Evolutionary conservation across 2,797 vertebrate species (phyloP).

Genomic region (Lepus townsendii): DNA sequence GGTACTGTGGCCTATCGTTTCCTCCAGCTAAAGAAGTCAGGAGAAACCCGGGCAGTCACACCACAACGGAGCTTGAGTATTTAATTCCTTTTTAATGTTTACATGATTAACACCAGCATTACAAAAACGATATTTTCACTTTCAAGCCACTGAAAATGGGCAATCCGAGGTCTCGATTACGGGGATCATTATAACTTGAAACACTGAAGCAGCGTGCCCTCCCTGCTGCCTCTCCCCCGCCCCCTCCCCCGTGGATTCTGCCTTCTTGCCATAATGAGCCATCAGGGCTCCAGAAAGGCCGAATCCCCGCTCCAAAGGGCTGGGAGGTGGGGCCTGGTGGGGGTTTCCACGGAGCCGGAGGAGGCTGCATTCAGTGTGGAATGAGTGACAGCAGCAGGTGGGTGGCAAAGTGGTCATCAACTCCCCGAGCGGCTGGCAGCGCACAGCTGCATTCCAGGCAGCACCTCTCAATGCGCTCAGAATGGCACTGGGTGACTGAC

Average conservation of each 20-base stretch:
- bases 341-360: not conserved
- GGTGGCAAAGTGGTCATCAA: slow-evolving; percentile 67
- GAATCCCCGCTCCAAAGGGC: slow-evolving; percentile 16
- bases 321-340: not conserved
- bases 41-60: slow-evolving; percentile 61
- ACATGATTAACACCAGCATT: slow-evolving; percentile 81
- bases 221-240: not conserved
- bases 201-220: not conserved
- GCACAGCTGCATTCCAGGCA: slow-evolving; percentile 42
- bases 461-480: slow-evolving; percentile 31
- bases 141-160: slow-evolving; percentile 71
- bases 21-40: slow-evolving; percentile 26
- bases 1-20: not conserved
- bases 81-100: slow-evolving; percentile 81
- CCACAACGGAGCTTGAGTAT: slow-evolving; percentile 60
- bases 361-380: not conserved
- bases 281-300: slow-evolving; percentile 30
- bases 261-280: slow-evolving; percentile 56
- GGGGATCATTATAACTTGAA: slow-evolving; percentile 71
- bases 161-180: slow-evolving; percentile 69
- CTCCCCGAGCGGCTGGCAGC: slow-evolving; percentile 21
- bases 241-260: slow-evolving; percentile 20
- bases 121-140: slow-evolving; percentile 77
- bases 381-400: slow-evolving; percentile 73
- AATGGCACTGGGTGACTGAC: slow-evolving; percentile 51